These are phyloP conservation scores for Neodiprion pinetum DNA, from an alignment of 1,140 invertebrate genomes.

Conservation along the genomic window DNA sequence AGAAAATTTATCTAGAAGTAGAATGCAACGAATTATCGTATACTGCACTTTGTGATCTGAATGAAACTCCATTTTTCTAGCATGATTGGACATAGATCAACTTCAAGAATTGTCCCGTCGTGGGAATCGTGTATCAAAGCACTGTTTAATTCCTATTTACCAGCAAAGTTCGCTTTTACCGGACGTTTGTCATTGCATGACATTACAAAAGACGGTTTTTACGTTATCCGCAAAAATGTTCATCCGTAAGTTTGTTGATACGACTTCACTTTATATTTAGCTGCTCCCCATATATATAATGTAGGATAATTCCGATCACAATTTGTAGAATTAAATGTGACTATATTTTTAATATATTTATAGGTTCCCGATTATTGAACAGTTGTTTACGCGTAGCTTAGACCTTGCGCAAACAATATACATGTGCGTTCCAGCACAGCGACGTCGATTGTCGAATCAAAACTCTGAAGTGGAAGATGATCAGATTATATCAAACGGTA, in stretches of 20 bases:
- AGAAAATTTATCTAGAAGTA: too few species aligned
- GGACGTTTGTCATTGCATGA: slow-evolving; percentile 64
- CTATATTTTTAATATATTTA: slow-evolving; percentile 12
- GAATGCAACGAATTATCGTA: too few species aligned
- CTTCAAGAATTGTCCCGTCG: slow-evolving; percentile 54
- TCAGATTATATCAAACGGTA: too few species aligned
- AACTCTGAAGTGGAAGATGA: too few species aligned
- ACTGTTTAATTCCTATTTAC: slow-evolving; percentile 61
- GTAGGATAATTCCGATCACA: too few species aligned
- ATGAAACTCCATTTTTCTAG: slow-evolving; percentile 38
- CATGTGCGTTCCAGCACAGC: slow-evolving; percentile 41
- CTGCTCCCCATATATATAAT: not conserved
- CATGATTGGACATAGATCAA: slow-evolving; percentile 61
- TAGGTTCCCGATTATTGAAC: slow-evolving; percentile 52
- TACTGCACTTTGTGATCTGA: too few species aligned
- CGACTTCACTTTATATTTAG: slow-evolving; percentile 16
- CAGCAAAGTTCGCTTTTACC: slow-evolving; percentile 65
- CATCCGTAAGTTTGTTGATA: slow-evolving; percentile 43
- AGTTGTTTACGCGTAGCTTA: slow-evolving; percentile 46
- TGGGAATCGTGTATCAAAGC: slow-evolving; percentile 64
- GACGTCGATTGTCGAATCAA: not conserved
- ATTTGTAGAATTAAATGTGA: not conserved
- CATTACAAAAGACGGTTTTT: slow-evolving; percentile 59
- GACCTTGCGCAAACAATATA: slow-evolving; percentile 50
- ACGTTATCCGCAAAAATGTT: slow-evolving; percentile 42